These are phyloP conservation scores for Aphis gossypii DNA, from an alignment of 1,140 invertebrate genomes.

Conservation along the genomic window DNA sequence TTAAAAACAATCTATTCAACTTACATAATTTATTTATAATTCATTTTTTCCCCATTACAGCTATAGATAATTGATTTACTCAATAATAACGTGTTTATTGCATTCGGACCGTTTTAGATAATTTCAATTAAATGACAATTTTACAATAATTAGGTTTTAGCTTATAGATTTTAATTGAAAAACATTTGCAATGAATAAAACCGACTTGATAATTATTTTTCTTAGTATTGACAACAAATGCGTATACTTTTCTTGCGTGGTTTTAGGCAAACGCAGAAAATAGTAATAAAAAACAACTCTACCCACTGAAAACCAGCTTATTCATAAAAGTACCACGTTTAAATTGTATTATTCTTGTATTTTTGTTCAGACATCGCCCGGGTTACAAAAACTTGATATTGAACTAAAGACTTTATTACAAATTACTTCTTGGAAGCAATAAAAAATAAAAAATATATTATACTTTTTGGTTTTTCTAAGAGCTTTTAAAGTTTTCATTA, in stretches of 20 bases:
- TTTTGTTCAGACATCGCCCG: background rate
- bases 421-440: conserved; percentile 13
- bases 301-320: background rate
- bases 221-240: background rate
- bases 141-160: background rate
- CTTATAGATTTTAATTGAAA: background rate
- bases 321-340: background rate
- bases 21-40: background rate
- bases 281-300: background rate
- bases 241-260: background rate
- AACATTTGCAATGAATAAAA: background rate
- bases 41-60: too few species aligned
- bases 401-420: conserved; percentile 25
- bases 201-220: background rate
- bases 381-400: conserved; percentile 30
- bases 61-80: background rate
- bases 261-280: background rate
- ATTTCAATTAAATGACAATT: background rate
- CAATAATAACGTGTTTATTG: background rate
- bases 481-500: conserved; percentile 36
- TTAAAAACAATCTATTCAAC: background rate
- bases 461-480: background rate
- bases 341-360: background rate
- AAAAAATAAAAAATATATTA: background rate
- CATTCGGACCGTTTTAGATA: background rate